Evolutionary conservation across 2,113 vertebrate species (phyloP), one percentile per base, ranked within the genome.

Genomic region (Aplodontia rufa): DNA sequence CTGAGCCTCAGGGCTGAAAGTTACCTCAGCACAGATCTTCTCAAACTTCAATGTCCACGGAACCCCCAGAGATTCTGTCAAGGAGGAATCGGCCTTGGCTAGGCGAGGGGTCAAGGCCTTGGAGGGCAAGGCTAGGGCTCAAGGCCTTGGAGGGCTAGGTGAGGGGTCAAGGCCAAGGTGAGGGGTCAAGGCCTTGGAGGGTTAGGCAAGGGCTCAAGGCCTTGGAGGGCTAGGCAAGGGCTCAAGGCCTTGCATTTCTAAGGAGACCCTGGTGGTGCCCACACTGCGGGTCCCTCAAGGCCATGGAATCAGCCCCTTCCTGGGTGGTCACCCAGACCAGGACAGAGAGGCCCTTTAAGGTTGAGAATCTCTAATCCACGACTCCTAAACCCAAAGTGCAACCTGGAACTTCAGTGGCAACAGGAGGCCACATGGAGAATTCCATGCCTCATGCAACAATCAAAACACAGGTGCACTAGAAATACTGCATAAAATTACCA

Each of bases 181-280:
- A 28, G 58, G 24, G 24, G 22, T n/a, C 12, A 14, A 58, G 8
- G 13, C 64, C 4, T 12, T 12, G 20, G n/a, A n/a, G n/a, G n/a
- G n/a, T n/a, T n/a, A n/a, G n/a, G n/a, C n/a, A n/a, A n/a, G n/a
- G n/a, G n/a, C n/a, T n/a, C 9, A 6, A 17, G 32, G 32, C 5
- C 30, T n/a, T 5, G 64, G 64, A 28, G 58, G 24, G 24, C 58
- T n/a, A n/a, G n/a, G n/a, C n/a, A n/a, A n/a, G n/a, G n/a, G n/a
- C n/a, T 40, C 0, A 2, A 0, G 24, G 24, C 58, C 24, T 10
- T 10, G 55, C 6, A 1, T 47, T 30, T 45, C 81, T 19, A 40
- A 62, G 40, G 35, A 53, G 47, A 2, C 0, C 22, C 19, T 1
- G 0, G 1, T 16, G 53, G 11, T 20, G 2, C 16, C 7, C 0